Conservation (phyloP, 30 jellyfish, hydroid and myxozoan genomes). For the Aurelia aurita region DNA sequence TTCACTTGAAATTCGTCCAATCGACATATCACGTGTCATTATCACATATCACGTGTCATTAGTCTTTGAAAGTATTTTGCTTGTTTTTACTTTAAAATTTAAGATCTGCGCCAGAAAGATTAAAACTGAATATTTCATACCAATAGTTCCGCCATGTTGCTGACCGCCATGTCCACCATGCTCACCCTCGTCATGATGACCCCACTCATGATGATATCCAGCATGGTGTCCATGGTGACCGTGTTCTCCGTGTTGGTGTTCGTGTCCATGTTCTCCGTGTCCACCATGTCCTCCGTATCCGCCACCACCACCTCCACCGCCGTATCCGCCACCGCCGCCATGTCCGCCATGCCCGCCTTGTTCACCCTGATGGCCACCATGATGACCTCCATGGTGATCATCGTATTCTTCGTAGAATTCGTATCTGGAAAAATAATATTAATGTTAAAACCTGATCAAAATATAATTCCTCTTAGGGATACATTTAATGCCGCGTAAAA, state of each 20-base stretch:
- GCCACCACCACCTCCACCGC: constrained; percentile 77
- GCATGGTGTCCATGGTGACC: constrained; percentile 99
- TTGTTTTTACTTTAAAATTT: no score
- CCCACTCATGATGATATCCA: constrained; percentile 99
- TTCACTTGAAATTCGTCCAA: no score
- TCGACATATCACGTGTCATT: no score
- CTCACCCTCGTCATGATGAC: constrained; percentile 94
- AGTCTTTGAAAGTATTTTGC: no score
- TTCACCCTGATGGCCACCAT: constrained; percentile 81
- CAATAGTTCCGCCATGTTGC: constrained; percentile 68
- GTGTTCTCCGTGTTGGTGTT: constrained; percentile 93
- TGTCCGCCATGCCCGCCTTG: constrained; percentile 83
- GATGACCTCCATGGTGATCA: constrained; percentile 94
- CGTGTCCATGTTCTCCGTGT: constrained; percentile 78
- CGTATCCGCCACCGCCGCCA: constrained; percentile 78
- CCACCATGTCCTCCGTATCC: constrained; percentile 90
- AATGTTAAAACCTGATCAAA: no score
- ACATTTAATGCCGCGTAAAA: no score
- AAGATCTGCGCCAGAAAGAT: no score
- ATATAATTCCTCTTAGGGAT: no score
- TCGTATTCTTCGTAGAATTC: constrained; percentile 98
- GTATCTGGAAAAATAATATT: constrained; percentile 47
- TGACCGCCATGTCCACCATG: constrained; percentile 94
- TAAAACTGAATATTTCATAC: not conserved
- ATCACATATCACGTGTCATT: no score